phyloP scores from a whole-genome alignment of 2,888 invertebrate species.

The Gymnoscelis rufifasciata region DNA sequence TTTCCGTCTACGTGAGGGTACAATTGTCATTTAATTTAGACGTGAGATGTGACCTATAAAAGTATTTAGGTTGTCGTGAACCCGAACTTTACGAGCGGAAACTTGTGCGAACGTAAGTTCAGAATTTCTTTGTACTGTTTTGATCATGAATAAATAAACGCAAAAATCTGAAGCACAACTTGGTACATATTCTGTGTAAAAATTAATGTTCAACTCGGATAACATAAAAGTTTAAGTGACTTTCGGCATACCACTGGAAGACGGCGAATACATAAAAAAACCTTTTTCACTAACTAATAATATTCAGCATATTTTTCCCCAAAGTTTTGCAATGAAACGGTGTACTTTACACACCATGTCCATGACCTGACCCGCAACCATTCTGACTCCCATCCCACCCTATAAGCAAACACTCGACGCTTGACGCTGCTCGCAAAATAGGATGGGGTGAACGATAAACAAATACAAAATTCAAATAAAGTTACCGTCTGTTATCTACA shows the following conservation, averaged over 20 bases:
- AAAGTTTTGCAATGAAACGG: constrained; percentile 23
- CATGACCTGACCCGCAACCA: constrained; percentile 23
- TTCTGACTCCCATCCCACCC: constrained; percentile 20
- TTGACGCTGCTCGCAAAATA: constrained; percentile 27
- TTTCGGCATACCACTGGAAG: constrained; percentile 5
- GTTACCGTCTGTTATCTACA: constrained; percentile 10
- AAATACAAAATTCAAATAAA: constrained; percentile 19
- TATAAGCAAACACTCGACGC: constrained; percentile 26
- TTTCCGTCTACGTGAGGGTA: constrained; percentile 34
- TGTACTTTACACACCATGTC: constrained; percentile 19
- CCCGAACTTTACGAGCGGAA: neutral
- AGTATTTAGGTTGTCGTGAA: neutral
- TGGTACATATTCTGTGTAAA: constrained; percentile 1
- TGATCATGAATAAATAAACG: constrained; percentile 1
- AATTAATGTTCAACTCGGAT: constrained; percentile 4
- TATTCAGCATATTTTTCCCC: constrained; percentile 15
- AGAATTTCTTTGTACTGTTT: neutral
- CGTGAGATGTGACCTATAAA: constrained; percentile 29
- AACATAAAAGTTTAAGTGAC: constrained; percentile 8
- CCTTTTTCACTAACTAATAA: constrained; percentile 17
- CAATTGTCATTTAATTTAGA: constrained; percentile 50
- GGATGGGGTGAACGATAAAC: constrained; percentile 20
- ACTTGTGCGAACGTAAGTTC: neutral
- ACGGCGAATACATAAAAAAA: constrained; percentile 19
- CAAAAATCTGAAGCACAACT: neutral